These are phyloP conservation scores for Streblospio benedicti DNA, from an alignment of 1,140 invertebrate genomes.

Conservation along the genomic window DNA sequence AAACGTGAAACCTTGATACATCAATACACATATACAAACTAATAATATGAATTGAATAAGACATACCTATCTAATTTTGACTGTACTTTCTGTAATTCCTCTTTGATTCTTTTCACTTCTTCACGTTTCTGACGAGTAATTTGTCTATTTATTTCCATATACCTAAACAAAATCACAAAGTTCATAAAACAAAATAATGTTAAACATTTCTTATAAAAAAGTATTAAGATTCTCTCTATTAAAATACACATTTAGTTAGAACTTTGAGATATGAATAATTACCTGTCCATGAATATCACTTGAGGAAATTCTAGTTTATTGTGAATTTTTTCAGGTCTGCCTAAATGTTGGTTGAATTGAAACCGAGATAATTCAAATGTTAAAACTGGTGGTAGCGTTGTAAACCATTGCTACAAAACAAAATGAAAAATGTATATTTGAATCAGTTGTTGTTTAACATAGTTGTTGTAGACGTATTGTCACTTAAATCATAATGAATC, in stretches of 20 bases:
- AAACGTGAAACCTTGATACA: neutral
- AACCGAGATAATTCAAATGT: constrained; percentile 52
- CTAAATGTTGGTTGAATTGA: constrained; percentile 48
- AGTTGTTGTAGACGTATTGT: too few species aligned
- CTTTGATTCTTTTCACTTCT: constrained; percentile 45
- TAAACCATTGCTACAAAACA: constrained; percentile 47
- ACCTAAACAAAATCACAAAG: constrained; percentile 28
- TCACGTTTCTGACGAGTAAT: constrained; percentile 46
- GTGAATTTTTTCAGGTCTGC: constrained; percentile 50
- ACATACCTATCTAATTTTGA: constrained; percentile 46
- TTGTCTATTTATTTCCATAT: constrained; percentile 48
- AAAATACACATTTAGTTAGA: neutral
- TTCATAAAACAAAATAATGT: too few species aligned
- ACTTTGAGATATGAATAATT: constrained; percentile 1
- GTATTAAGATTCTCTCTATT: neutral
- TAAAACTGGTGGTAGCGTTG: constrained; percentile 47
- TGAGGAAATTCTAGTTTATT: constrained; percentile 50
- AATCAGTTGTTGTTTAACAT: too few species aligned
- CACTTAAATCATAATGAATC: too few species aligned
- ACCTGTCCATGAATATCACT: constrained; percentile 50
- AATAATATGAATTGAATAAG: too few species aligned
- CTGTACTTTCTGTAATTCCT: constrained; percentile 42
- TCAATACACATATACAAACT: too few species aligned
- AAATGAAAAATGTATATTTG: too few species aligned
- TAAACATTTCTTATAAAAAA: too few species aligned